phyloP scores from a whole-genome alignment of 2,888 invertebrate genomes.

The Patella caerulea region DNA sequence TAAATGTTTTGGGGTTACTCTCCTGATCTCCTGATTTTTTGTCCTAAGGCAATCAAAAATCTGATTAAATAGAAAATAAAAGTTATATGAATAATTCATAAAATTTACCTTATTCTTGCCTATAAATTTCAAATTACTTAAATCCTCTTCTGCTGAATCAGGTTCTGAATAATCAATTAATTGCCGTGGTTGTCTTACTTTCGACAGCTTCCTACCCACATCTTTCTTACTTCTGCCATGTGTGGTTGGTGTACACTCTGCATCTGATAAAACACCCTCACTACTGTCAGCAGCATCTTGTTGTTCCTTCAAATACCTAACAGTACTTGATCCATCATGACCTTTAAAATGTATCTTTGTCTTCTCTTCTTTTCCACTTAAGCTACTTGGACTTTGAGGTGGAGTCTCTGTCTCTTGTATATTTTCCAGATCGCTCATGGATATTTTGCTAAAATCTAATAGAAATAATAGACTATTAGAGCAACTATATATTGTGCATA shows the following conservation, averaged over 20 bases:
- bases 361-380: conserved; percentile 37
- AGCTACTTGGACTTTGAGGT: conserved; percentile 66
- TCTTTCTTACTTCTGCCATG: conserved; percentile 36
- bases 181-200: conserved; percentile 44
- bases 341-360: conserved; percentile 37
- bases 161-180: conserved; percentile 54
- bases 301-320: conserved; percentile 48
- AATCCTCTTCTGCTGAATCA: conserved; percentile 50
- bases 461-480: conserved; percentile 13
- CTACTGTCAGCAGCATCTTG: conserved; percentile 42
- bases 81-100: too few relatives aligned
- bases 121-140: neutral
- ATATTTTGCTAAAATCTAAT: conserved; percentile 71
- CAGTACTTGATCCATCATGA: conserved; percentile 39
- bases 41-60: too few relatives aligned
- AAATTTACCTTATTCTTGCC: too few relatives aligned
- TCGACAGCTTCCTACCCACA: conserved; percentile 35
- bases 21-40: too few relatives aligned
- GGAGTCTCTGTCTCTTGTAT: conserved; percentile 72
- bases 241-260: conserved; percentile 40
- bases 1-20: too few relatives aligned
- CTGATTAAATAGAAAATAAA: too few relatives aligned
- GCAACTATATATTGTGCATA: neutral
- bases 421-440: conserved; percentile 71
- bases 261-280: conserved; percentile 43